A percentile compares a stretch with the other conserved stretches of the same genome.
phyloP scores from a whole-genome alignment of 35 echinoderm and acorn worm species.

The Apostichopus japonicus region DNA sequence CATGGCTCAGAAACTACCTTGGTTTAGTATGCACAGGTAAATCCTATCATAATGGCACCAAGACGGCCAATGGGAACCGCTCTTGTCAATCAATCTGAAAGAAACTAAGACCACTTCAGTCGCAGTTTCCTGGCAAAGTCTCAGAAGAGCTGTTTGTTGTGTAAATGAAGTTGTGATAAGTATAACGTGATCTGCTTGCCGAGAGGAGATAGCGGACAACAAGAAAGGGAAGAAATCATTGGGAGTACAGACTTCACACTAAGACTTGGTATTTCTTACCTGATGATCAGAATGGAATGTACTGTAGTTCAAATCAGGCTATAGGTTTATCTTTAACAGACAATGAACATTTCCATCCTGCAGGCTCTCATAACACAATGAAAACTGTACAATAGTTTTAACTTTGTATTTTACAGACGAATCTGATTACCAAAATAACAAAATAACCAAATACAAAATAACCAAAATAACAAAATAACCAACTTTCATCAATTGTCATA shows the following conservation, averaged over 20 bases:
- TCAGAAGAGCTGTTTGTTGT: conserved; percentile 5
- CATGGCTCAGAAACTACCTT: conserved; percentile 17
- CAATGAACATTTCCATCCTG: no score
- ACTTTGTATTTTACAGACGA: no score
- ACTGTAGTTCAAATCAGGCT: background rate
- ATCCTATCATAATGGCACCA: conserved; percentile 11
- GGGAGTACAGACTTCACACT: background rate
- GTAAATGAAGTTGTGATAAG: conserved; percentile 15
- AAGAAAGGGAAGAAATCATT: background rate
- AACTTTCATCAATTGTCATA: no score
- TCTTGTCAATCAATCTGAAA: conserved; percentile 29
- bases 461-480: no score
- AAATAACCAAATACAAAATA: no score
- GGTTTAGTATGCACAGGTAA: conserved; percentile 46
- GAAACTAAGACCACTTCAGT: background rate
- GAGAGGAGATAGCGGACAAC: background rate
- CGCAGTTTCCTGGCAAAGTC: background rate
- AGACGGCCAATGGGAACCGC: conserved; percentile 10
- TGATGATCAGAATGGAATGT: background rate
- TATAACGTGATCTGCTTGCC: background rate
- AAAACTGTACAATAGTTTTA: no score
- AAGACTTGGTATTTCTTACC: background rate
- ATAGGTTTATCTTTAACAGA: no score
- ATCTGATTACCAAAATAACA: no score
- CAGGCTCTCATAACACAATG: no score